A percentile compares a stretch with the other conserved stretches of the same genome.
These are phyloP conservation scores for Hycleus cichorii DNA, from an alignment of 1,140 invertebrate genomes.

Conservation along the genomic window DNA sequence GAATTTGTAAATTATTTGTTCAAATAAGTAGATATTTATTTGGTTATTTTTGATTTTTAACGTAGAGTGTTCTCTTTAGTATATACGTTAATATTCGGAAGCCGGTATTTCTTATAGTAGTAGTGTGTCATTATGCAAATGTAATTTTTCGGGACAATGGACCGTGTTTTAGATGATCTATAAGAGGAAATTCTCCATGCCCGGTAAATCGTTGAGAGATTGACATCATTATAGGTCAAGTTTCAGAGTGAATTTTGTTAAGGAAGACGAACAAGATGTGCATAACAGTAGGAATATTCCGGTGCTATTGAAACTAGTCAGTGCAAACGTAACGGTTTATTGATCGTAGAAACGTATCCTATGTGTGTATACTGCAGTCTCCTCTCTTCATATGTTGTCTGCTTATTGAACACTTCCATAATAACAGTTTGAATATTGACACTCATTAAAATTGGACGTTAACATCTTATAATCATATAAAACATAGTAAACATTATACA, in stretches of 20 bases:
- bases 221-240: conserved; percentile 15
- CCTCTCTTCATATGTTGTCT: conserved; percentile 2
- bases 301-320: conserved; percentile 6
- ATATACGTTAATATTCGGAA: no score
- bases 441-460: no score
- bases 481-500: no score
- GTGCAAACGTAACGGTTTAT: conserved; percentile 6
- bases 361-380: background rate
- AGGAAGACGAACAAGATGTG: conserved; percentile 10
- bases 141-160: no score
- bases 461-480: no score
- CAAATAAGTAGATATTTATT: no score
- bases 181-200: background rate
- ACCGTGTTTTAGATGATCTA: no score
- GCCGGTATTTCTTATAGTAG: no score
- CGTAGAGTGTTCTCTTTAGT: no score
- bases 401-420: conserved; percentile 5
- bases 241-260: conserved; percentile 8
- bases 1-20: no score
- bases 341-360: background rate
- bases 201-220: conserved; percentile 6
- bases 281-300: conserved; percentile 11
- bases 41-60: no score
- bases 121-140: no score
- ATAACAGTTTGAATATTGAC: background rate